Evolutionary conservation across 2,113 vertebrate species (phyloP).

Genomic region (Damaliscus lunatus): DNA sequence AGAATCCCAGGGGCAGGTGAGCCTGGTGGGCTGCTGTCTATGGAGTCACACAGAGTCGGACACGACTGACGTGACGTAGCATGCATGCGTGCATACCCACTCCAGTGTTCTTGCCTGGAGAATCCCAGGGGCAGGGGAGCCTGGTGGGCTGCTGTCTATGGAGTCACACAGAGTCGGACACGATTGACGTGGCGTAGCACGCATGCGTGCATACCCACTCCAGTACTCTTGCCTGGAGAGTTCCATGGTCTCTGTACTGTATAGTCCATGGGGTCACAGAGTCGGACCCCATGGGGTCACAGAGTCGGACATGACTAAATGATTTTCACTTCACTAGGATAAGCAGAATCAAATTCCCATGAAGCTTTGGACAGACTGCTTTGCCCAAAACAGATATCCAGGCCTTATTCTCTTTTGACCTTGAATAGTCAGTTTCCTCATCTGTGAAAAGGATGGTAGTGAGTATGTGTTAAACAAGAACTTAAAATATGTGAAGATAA

Average conservation of each 20-base stretch:
- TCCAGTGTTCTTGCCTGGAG: background rate
- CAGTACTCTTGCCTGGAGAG: background rate
- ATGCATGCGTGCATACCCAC: background rate
- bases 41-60: too few relatives aligned
- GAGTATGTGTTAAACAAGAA: background rate
- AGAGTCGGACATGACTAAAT: rapidly evolving
- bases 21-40: too few relatives aligned
- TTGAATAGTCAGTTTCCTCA: background rate
- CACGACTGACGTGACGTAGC: too few relatives aligned
- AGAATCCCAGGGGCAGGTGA: too few relatives aligned
- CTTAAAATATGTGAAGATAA: background rate
- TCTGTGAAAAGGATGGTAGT: background rate
- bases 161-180: too few relatives aligned
- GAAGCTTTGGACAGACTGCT: background rate
- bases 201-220: background rate
- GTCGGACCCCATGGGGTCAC: background rate
- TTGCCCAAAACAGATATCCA: background rate
- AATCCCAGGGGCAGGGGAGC: too few relatives aligned
- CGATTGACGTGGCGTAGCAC: too few relatives aligned
- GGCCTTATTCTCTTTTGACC: background rate
- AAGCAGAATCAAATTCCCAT: background rate
- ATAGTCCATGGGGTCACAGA: background rate
- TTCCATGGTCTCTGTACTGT: background rate
- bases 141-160: too few relatives aligned
- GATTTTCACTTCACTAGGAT: background rate